Evolutionary conservation across 2,113 vertebrate species (phyloP).

Genomic region (Brachyhypopomus gauderio): DNA sequence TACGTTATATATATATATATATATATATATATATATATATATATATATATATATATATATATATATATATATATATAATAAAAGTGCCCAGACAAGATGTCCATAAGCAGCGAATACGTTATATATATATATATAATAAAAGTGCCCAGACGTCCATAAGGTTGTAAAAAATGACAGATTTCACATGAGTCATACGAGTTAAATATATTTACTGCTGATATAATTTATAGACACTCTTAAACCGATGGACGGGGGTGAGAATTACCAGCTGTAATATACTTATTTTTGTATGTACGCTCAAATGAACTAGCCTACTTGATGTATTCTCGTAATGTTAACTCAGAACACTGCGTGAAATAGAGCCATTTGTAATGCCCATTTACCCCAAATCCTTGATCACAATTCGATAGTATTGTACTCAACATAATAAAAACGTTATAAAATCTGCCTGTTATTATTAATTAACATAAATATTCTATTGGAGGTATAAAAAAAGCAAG

Average conservation of each 20-base stretch:
- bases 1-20: no score
- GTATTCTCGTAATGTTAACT: no score
- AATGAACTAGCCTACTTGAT: neutral
- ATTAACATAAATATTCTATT: neutral
- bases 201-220: slow-evolving; percentile 22
- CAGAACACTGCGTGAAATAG: no score
- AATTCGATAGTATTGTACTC: no score
- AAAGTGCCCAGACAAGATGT: no score
- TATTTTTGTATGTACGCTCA: neutral
- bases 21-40: no score
- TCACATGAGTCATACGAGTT: slow-evolving; percentile 28
- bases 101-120: slow-evolving; percentile 64
- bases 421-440: neutral
- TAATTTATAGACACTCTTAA: slow-evolving; percentile 4
- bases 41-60: no score
- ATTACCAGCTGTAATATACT: no score
- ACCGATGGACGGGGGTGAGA: neutral
- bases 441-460: neutral
- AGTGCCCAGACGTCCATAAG: slow-evolving; percentile 59
- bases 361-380: neutral
- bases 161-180: slow-evolving; percentile 39
- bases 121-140: slow-evolving; percentile 69
- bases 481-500: no score
- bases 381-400: neutral
- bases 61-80: no score